Evolutionary conservation across 2,113 vertebrate genomes (phyloP), one percentile per base, ranked within the genome.

Genomic region (Myrmophylax atrothorax): DNA sequence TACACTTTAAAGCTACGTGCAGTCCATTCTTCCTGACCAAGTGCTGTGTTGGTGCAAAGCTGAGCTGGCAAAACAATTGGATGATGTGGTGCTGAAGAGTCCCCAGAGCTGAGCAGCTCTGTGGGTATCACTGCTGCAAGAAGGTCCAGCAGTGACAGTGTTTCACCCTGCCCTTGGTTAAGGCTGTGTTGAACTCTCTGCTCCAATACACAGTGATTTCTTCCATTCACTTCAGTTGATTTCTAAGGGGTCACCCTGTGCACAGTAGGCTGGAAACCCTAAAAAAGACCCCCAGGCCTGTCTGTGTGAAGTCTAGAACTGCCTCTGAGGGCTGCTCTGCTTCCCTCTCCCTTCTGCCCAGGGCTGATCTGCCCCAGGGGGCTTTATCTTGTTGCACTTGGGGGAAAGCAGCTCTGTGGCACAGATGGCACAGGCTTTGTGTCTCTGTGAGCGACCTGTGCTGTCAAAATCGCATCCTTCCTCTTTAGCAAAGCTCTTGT

Each of bases 301-400:
- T 31, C 29, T 18, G 1, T 9, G 5, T 29, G 49, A 60, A 52
- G 9, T 33, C 50, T 40, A 16, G 29, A 15, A 2, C 22, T 17
- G 33, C 16, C 9, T 14, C 14, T 14, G 31, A 22, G 16, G 18
- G 31, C 47, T 70, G 12, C 56, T 17, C 8, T 3, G 14, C 44
- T 44, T 70, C 52, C 28, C 9, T 52, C 10, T 87, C 29, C 24
- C 50, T 31, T 58, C 15, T 75, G 24, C 38, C 47, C 22, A 19
- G 38, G 5, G 8, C 42, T 63, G 70, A 16, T 37, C 16, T 40
- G n/a, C 17, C 17, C 14, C 18, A 15, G 28, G 3, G 28, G 70
- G 16, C 2, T 37, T 63, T 40, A 5, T 20, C 33, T 46, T 40
- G 3, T 0, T 1, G 1, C 1, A 2, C 53, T 25, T 25, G 2